A percentile compares a stretch with the other conserved stretches of the same genome.
phyloP scores from a whole-genome alignment of 2,888 invertebrate genomes.

The Lasioglossum morio region DNA sequence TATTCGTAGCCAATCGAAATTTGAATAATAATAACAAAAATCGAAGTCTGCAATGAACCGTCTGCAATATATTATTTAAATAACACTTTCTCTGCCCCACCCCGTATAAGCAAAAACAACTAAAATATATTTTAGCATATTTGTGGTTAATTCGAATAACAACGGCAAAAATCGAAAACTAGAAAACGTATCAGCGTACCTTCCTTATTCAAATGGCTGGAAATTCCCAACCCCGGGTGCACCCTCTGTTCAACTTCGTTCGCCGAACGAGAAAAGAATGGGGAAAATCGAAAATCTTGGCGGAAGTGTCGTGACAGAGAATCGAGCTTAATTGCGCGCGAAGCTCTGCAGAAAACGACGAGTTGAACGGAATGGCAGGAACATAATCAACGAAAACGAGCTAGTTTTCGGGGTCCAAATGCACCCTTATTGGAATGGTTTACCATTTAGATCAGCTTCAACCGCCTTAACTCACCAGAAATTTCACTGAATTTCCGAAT shows the following conservation, averaged over 20 bases:
- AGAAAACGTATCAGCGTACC: background rate
- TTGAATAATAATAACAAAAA: too few species aligned
- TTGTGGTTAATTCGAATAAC: background rate
- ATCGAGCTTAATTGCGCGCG: slow-evolving; percentile 56
- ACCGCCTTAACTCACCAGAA: background rate
- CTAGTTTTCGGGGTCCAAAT: slow-evolving; percentile 30
- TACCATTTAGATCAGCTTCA: slow-evolving; percentile 9
- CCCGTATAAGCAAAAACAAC: too few species aligned
- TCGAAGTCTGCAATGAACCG: too few species aligned
- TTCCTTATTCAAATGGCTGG: background rate
- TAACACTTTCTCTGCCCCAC: too few species aligned
- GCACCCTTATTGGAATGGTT: slow-evolving; percentile 12
- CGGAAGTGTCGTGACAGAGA: slow-evolving; percentile 53
- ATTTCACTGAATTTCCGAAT: background rate
- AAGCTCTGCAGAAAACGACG: slow-evolving; percentile 30
- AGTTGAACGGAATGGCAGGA: slow-evolving; percentile 33
- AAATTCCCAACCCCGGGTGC: background rate
- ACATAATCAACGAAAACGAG: slow-evolving; percentile 43
- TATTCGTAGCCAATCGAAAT: too few species aligned
- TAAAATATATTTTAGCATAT: background rate
- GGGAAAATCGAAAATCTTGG: slow-evolving; percentile 19
- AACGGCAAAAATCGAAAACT: background rate
- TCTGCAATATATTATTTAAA: too few species aligned
- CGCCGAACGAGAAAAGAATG: slow-evolving; percentile 12
- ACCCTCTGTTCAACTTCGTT: background rate